Conservation (phyloP, 2,113 vertebrate genomes). For the Ochotona princeps region DNA sequence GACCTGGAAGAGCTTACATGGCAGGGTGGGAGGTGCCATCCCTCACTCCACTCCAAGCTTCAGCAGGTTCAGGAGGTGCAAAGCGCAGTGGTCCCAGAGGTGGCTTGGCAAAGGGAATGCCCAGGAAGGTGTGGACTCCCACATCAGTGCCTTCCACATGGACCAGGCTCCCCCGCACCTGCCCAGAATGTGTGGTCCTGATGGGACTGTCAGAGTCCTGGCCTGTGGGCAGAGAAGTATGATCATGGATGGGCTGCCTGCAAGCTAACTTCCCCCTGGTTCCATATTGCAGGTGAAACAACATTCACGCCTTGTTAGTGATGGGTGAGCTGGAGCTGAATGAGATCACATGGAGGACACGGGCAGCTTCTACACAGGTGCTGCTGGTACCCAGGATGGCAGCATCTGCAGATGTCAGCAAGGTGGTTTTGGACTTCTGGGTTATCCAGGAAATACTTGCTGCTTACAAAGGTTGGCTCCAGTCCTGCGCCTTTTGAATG, state of each 20-base stretch:
- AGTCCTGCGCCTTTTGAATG: no score
- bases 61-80: slow-evolving; percentile 86
- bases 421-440: no score
- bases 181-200: slow-evolving; percentile 85
- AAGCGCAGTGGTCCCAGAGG: slow-evolving; percentile 90
- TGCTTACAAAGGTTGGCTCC: no score
- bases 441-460: no score
- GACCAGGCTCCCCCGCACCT: slow-evolving; percentile 85
- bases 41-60: slow-evolving; percentile 88
- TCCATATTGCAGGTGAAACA: background rate
- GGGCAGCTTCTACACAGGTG: no score
- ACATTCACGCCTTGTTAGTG: no score
- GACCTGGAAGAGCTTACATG: slow-evolving; percentile 84
- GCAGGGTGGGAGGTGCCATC: slow-evolving; percentile 88
- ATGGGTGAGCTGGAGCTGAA: no score
- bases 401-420: no score
- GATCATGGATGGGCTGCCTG: background rate
- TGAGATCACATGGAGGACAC: no score
- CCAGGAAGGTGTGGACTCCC: slow-evolving; percentile 87
- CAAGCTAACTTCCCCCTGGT: background rate
- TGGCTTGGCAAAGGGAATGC: slow-evolving; percentile 92
- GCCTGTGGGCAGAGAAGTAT: slow-evolving; percentile 62
- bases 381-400: no score
- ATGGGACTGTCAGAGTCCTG: slow-evolving; percentile 79
- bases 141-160: slow-evolving; percentile 84